These are phyloP conservation scores for Steromphala cineraria DNA, from an alignment of 2,888 invertebrate species.

Conservation along the genomic window DNA sequence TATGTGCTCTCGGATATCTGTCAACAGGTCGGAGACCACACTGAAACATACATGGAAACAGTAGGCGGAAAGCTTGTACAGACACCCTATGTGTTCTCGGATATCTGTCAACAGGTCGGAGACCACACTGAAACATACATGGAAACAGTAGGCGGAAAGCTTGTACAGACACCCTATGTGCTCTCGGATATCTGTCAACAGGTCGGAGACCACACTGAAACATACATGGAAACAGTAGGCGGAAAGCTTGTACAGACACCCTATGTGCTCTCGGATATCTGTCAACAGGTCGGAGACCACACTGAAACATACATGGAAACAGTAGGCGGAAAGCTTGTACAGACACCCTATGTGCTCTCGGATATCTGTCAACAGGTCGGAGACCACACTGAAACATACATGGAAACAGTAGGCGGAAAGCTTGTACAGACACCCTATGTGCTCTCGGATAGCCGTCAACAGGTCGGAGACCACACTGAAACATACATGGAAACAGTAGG, in stretches of 20 bases:
- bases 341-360: constrained; percentile 85
- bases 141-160: too few relatives aligned
- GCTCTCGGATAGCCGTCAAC: constrained; percentile 82
- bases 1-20: constrained; percentile 83
- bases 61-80: constrained; percentile 89
- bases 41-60: too few relatives aligned
- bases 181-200: constrained; percentile 83
- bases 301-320: too few relatives aligned
- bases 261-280: constrained; percentile 83
- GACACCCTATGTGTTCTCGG: constrained; percentile 83
- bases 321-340: constrained; percentile 88
- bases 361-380: constrained; percentile 82
- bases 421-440: constrained; percentile 86
- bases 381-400: constrained; percentile 86
- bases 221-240: too few relatives aligned
- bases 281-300: constrained; percentile 84
- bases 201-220: constrained; percentile 84
- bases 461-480: constrained; percentile 85
- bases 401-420: too few relatives aligned
- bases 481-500: too few relatives aligned
- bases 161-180: constrained; percentile 86
- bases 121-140: constrained; percentile 86
- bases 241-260: constrained; percentile 86
- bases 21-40: constrained; percentile 84
- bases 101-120: constrained; percentile 83